Percentiles rank a stretch among this genome's conserved stretches.
phyloP scores from a whole-genome alignment of 37 sponge, comb jelly and placozoan species.

The Axinella damicornis region DNA sequence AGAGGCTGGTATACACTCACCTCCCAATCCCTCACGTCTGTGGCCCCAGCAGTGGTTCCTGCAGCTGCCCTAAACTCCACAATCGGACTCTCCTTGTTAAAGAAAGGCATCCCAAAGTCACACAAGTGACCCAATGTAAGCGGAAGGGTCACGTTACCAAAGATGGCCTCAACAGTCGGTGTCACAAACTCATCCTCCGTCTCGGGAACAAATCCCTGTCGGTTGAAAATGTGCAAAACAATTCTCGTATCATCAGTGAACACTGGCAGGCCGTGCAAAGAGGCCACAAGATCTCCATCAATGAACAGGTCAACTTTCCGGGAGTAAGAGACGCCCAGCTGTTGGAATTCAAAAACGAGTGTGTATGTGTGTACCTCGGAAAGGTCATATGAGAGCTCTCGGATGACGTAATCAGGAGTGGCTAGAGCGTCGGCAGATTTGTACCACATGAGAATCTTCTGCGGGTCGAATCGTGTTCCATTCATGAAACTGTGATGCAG shows the following conservation, averaged over 20 bases:
- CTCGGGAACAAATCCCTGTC: slow-evolving; percentile 48
- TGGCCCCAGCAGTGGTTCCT: slow-evolving; percentile 70
- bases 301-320: slow-evolving; percentile 36
- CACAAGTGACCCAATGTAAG: slow-evolving; percentile 32
- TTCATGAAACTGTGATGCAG: slow-evolving; percentile 20
- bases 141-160: slow-evolving; percentile 62
- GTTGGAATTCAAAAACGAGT: slow-evolving; percentile 44
- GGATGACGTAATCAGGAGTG: slow-evolving; percentile 6
- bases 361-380: slow-evolving; percentile 28
- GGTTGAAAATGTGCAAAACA: slow-evolving; percentile 63
- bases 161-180: slow-evolving; percentile 61
- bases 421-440: slow-evolving; percentile 1
- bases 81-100: slow-evolving; percentile 70
- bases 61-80: slow-evolving; percentile 80
- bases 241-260: slow-evolving; percentile 34
- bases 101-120: slow-evolving; percentile 78
- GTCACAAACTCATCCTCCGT: background rate
- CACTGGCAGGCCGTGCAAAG: slow-evolving; percentile 57
- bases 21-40: slow-evolving; percentile 60
- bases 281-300: slow-evolving; percentile 45
- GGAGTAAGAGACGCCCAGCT: slow-evolving; percentile 9
- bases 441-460: slow-evolving; percentile 67
- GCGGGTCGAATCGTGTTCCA: background rate
- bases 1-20: slow-evolving; percentile 31
- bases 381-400: slow-evolving; percentile 40